Percentiles rank a stretch among this genome's conserved stretches.
phyloP scores from a whole-genome alignment of 2,113 vertebrate species.

The Aplodontia rufa region DNA sequence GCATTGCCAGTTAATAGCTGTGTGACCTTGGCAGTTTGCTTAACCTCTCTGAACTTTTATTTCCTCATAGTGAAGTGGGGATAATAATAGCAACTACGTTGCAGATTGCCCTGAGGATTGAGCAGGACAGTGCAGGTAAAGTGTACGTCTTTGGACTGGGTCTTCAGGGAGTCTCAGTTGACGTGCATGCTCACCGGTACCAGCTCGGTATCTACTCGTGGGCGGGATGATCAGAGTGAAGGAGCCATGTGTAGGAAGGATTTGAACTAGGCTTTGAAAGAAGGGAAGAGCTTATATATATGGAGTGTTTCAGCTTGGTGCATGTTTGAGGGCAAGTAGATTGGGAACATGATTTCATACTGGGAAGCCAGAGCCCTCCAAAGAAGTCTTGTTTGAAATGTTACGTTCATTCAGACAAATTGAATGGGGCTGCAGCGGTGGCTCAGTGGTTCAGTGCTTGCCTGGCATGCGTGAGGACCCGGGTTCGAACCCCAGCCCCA shows the following conservation, averaged over 20 bases:
- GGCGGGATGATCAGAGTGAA: not conserved
- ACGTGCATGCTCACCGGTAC: not conserved
- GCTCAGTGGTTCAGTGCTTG: too few species aligned
- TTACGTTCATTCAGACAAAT: not conserved
- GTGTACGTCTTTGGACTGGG: not conserved
- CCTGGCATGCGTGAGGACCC: too few species aligned
- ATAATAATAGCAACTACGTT: not conserved
- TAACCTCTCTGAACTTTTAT: not conserved
- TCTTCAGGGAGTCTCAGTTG: not conserved
- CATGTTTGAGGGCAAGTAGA: not conserved
- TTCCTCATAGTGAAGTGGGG: not conserved
- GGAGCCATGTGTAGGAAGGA: not conserved
- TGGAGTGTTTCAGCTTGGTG: not conserved
- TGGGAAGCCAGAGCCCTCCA: not conserved
- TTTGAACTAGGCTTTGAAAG: not conserved
- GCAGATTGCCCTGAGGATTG: not conserved
- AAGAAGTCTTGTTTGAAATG: constrained; percentile 4
- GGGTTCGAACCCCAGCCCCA: too few species aligned
- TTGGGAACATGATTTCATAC: not conserved
- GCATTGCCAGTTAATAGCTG: not conserved
- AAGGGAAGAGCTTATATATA: not conserved
- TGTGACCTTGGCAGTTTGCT: not conserved
- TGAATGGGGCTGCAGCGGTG: too few species aligned
- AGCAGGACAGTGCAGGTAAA: not conserved
- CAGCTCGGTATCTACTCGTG: not conserved